Evolutionary conservation across 2,797 vertebrate species (phyloP), one percentile per base, ranked within the genome.

Genomic region (Manis pentadactyla): DNA sequence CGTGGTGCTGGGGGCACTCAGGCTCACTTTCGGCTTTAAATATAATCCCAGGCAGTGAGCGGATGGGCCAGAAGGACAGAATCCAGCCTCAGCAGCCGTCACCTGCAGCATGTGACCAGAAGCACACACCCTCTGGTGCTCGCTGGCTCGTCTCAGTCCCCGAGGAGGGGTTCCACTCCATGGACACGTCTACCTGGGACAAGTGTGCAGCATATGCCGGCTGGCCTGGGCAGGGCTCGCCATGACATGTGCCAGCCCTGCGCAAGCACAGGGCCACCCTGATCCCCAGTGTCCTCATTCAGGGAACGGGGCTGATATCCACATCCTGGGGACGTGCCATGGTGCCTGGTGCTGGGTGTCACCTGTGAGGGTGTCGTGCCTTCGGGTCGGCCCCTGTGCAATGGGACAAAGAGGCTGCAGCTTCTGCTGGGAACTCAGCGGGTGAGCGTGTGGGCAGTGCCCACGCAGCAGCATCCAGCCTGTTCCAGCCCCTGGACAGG

Each of bases 1-100:
- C 92, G 21, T 49, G 83, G 87, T 92, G 97, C 81, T 83, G 71
- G 78, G 75, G 71, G n/a, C 66, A 19, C 0, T 7, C 31, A 46
- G 82, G 59, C 94, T 66, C 3, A 6, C 17, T 69, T 71, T 27
- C 75, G 85, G 34, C 64, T 74, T 83, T 68, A 73, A 86, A 53
- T 61, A 25, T 21, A n/a, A 37, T 73, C 57, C 57, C 68, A 31
- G 53, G 77, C 21, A n/a, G 63, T 2, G 11, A 23, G 55, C 39
- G 29, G 51, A 68, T 5, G 27, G 46, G 27, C 31, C n/a, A 49
- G 46, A 7, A 13, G 29, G 53, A 39, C 71, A 27, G n/a, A 31
- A 23, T 29, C 51, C 34, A 46, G 1, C 10, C 46, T 46, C 46
- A 46, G 46, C 46, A 46, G 46, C 46, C 10, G 46, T 46, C 46